Base-by-base conservation (phyloP, 2,888 invertebrate species). In the Glyphotaelius pellucidus region DNA sequence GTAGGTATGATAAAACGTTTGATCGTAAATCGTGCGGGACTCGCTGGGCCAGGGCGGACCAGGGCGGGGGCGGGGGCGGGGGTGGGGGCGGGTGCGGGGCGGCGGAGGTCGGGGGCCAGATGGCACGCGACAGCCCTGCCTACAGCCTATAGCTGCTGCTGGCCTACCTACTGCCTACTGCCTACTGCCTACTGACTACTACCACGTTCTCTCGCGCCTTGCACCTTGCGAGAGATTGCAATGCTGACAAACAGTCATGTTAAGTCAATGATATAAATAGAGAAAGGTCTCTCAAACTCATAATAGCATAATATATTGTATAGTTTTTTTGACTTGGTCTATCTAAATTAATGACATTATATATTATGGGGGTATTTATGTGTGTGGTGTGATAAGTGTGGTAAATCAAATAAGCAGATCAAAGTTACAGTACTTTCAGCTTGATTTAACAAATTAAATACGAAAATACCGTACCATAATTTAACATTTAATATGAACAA, bases 121-220 rank as follows among this genome's bases (percentile, higher is more conserved):
- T 92, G 92, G 92, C 92, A 67, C 92, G 92, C 92, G 90, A 90
- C 92, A 90, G 89, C 90, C 89, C 80, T 80, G 38, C 89, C 38
- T 47, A 47, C 15, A 47, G 47, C 47, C 15, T 42, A 42, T 42
- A 42, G 47, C 47, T 47, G 47, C 47, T 47, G 47, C 47, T 47
- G 47, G 38, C 89, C 79, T 35, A 25, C 89, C 80, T 79, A 14
- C 52, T 31, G 11, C 5, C 88, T n/a, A n/a, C n/a, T n/a, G n/a
- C n/a, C n/a, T n/a, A n/a, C n/a, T n/a, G n/a, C n/a, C n/a, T n/a
- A n/a, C n/a, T n/a, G n/a, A n/a, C 67, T 67, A 19, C 79, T 3
- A 14, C 89, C 89, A 14, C 80, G 80, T 15, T 38, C 79, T n/a
- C 30, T 31, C 80, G 86, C 86, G n/a, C 67, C 87, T 87, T 87